Evolutionary conservation across 2,888 invertebrate species (phyloP).

Genomic region (Perizoma affinitatum): DNA sequence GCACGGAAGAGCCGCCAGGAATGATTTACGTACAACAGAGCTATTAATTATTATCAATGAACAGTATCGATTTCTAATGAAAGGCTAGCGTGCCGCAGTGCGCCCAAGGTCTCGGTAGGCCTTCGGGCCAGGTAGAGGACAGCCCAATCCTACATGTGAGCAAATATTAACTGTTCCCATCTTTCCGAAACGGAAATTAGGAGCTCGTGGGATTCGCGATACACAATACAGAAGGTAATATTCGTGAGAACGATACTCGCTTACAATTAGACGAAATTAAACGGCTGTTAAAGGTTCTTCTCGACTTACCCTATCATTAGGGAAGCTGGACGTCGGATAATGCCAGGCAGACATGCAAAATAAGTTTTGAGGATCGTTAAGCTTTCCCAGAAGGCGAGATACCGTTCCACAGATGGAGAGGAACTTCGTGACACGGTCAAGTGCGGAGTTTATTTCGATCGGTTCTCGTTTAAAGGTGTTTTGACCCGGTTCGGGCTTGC

Average conservation of each 20-base stretch:
- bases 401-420: slow-evolving; percentile 79
- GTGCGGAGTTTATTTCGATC: slow-evolving; percentile 77
- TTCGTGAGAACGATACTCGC: slow-evolving; percentile 78
- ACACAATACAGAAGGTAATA: slow-evolving; percentile 68
- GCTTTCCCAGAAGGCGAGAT: slow-evolving; percentile 81
- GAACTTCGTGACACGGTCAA: slow-evolving; percentile 79
- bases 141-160: slow-evolving; percentile 60
- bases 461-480: slow-evolving; percentile 80
- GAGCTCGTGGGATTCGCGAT: slow-evolving; percentile 76
- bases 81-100: slow-evolving; percentile 66
- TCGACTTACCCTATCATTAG: slow-evolving; percentile 78
- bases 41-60: slow-evolving; percentile 77
- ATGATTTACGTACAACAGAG: slow-evolving; percentile 51
- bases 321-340: slow-evolving; percentile 67
- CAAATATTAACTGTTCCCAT: slow-evolving; percentile 66
- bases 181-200: slow-evolving; percentile 67
- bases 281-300: slow-evolving; percentile 69
- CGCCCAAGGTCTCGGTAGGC: slow-evolving; percentile 57
- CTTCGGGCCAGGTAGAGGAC: slow-evolving; percentile 57
- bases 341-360: slow-evolving; percentile 78
- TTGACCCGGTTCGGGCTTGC: slow-evolving; percentile 76
- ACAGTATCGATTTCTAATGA: slow-evolving; percentile 74
- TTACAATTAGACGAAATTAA: slow-evolving; percentile 79
- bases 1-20: slow-evolving; percentile 55
- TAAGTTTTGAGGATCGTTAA: slow-evolving; percentile 76